phyloP scores from a whole-genome alignment of 1,140 invertebrate species.

The Drosophila pallidifrons region DNA sequence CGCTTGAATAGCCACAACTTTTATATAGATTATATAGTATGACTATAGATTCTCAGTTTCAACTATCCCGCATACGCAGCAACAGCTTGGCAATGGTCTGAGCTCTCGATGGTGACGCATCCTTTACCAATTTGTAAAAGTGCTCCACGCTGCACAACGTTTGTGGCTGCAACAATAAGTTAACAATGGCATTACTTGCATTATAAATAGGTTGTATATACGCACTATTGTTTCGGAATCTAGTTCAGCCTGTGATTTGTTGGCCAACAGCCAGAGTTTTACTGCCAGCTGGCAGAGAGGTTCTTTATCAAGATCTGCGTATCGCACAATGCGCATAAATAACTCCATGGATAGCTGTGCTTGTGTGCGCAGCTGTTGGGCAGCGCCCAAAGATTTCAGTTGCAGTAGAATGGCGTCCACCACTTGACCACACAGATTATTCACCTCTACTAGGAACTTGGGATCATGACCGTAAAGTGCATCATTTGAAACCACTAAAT shows the following conservation, averaged over 20 bases:
- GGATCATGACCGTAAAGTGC: constrained; percentile 95
- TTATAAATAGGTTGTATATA: not conserved
- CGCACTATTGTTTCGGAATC: constrained; percentile 74
- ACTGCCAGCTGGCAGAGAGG: constrained; percentile 88
- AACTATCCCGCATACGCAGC: constrained; percentile 70
- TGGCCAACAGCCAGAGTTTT: constrained; percentile 93
- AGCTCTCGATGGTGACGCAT: constrained; percentile 57
- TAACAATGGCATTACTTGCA: not conserved
- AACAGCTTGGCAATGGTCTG: constrained; percentile 71
- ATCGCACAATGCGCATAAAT: constrained; percentile 89
- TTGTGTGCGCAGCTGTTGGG: constrained; percentile 88
- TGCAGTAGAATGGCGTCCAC: constrained; percentile 91
- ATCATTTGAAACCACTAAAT: constrained; percentile 95
- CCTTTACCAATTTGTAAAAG: constrained; percentile 65
- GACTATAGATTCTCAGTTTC: constrained; percentile 4
- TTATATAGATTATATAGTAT: constrained; percentile 13
- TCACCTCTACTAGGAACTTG: constrained; percentile 93
- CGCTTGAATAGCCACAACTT: constrained; percentile 28
- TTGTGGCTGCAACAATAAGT: constrained; percentile 47
- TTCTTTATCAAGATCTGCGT: constrained; percentile 89
- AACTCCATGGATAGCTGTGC: constrained; percentile 90
- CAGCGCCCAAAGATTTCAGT: constrained; percentile 88
- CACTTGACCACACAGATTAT: constrained; percentile 91
- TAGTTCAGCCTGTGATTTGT: constrained; percentile 86
- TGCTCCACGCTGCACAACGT: constrained; percentile 65